Conservation (phyloP, 1,140 invertebrate genomes). For the Drosophila fuyamai region DNA sequence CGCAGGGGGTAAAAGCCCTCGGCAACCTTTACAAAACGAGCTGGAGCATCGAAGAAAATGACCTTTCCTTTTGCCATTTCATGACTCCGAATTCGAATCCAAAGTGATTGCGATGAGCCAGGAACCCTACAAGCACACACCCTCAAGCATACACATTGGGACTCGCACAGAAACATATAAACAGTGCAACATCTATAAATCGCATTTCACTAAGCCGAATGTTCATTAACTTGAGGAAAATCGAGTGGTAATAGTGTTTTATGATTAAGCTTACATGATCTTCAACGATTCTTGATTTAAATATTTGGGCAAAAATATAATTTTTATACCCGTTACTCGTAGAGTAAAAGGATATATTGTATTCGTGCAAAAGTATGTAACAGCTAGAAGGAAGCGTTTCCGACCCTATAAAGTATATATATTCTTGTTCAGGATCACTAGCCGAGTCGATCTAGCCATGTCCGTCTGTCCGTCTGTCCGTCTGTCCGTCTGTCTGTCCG, state of each 20-base stretch:
- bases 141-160: conserved; percentile 10
- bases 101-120: conserved; percentile 60
- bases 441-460: too few relatives aligned
- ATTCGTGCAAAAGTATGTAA: too few relatives aligned
- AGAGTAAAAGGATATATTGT: too few relatives aligned
- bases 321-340: too few relatives aligned
- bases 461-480: too few relatives aligned
- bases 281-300: too few relatives aligned
- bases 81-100: conserved; percentile 66
- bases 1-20: conserved; percentile 60
- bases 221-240: neutral
- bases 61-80: conserved; percentile 77
- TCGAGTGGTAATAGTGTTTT: neutral
- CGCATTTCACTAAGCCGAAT: neutral
- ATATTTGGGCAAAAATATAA: too few relatives aligned
- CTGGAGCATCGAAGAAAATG: conserved; percentile 75
- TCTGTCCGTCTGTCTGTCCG: too few relatives aligned
- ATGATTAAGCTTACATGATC: neutral
- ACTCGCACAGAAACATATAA: conserved; percentile 10
- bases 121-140: conserved; percentile 32
- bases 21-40: conserved; percentile 76
- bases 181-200: conserved; percentile 5
- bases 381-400: too few relatives aligned
- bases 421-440: too few relatives aligned
- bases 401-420: too few relatives aligned